Base-by-base conservation (phyloP, 1,140 invertebrate genomes). In the Drosophila melanica region DNA sequence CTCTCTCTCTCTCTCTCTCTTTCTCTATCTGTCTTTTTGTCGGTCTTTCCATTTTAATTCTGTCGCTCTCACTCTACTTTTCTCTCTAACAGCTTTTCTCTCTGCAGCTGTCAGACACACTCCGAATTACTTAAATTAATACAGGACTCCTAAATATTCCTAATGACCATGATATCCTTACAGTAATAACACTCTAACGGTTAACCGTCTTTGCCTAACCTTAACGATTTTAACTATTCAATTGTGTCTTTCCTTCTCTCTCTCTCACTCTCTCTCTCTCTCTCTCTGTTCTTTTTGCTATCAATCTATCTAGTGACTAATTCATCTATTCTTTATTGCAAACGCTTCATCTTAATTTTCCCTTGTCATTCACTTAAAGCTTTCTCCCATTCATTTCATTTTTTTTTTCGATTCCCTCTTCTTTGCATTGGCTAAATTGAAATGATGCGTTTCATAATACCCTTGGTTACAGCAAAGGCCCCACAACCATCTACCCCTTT, bases 361-460 rank as follows among this genome's bases (percentile, higher is more conserved):
- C 12, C 8, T 18, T 44, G 42, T 18, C 42, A 44, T 18, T 16
- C 42, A 16, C 16, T 44, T 44, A 41, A 53, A 14, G 10, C 11
- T 39, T 18, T 54, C 18, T 39, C 6, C 1, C 27, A 4, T n/a
- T n/a, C 42, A 5, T 47, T 12, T 20, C 14, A 4, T 11, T 4
- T 0, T 11, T 12, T 48, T 8, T n/a, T 33, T 6, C 16, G n/a
- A n/a, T n/a, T 4, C 0, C 9, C 11, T 48, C 18, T 20, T 3
- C 3, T 30, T 35, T 48, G 53, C 42, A 14, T 66, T 33, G 30
- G 16, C 27, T 57, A 48, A 66, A 57, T 66, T 45, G 20, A 66
- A 57, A 18, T 48, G 63, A 57, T 66, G 51, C 47, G 33, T 47
- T 44, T 27, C 39, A 27, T 57, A 42, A 57, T 57, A 12, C 53